Evolutionary conservation across 2,888 invertebrate species (phyloP).

Genomic region (Dicyrtomina minuta): DNA sequence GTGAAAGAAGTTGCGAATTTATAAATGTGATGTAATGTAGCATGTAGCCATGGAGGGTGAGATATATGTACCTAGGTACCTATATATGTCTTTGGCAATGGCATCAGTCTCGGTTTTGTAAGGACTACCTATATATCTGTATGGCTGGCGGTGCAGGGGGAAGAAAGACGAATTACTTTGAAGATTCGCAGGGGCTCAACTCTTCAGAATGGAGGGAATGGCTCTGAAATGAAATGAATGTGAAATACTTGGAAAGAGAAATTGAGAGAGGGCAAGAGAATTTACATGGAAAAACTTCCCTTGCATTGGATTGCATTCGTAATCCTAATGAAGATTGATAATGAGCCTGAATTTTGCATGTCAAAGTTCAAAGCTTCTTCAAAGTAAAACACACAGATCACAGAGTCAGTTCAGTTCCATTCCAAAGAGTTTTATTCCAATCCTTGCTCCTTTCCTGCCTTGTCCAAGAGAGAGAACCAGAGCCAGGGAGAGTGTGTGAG

Average conservation of each 20-base stretch:
- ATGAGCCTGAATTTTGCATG: constrained; percentile 35
- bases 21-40: no score
- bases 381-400: constrained; percentile 5
- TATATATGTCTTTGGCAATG: no score
- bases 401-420: no score
- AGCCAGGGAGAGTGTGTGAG: not conserved
- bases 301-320: constrained; percentile 17
- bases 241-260: not conserved
- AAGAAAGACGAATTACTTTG: constrained; percentile 18
- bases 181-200: constrained; percentile 16
- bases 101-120: no score
- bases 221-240: not conserved
- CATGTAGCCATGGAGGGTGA: no score
- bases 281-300: constrained; percentile 17
- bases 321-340: constrained; percentile 43
- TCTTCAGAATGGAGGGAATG: constrained; percentile 1
- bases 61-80: no score
- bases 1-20: no score
- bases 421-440: not conserved
- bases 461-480: not conserved
- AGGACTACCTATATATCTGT: no score
- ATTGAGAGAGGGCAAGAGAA: not conserved
- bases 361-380: constrained; percentile 22
- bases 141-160: not conserved
- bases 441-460: not conserved